Evolutionary conservation across 2,113 vertebrate genomes (phyloP).

Genomic region (Connochaetes taurinus): DNA sequence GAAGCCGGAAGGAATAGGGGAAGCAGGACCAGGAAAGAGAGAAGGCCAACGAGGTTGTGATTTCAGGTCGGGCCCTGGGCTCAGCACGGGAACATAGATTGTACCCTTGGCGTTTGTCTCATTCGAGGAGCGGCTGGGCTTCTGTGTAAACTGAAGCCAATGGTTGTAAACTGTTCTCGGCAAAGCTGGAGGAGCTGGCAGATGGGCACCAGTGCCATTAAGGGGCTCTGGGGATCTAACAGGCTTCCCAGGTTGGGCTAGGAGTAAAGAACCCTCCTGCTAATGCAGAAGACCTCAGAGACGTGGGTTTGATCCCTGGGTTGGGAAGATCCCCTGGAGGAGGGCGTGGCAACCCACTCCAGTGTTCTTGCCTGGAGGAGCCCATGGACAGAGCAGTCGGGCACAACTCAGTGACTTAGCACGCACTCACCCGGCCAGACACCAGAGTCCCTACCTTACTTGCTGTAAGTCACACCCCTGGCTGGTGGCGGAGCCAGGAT

Average conservation of each 20-base stretch:
- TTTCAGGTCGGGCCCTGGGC: not conserved
- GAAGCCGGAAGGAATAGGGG: not conserved
- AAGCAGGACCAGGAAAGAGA: not conserved
- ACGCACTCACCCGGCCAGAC: fast-evolving
- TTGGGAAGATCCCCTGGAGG: not conserved
- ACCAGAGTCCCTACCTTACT: too few relatives aligned
- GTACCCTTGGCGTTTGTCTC: fast-evolving
- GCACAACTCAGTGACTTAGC: not conserved
- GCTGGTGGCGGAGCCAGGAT: not conserved
- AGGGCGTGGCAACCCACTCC: not conserved
- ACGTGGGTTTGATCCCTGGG: not conserved
- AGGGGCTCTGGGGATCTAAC: not conserved
- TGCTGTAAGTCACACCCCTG: not conserved
- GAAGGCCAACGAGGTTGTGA: fast-evolving
- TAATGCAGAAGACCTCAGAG: not conserved
- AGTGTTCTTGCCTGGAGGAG: not conserved
- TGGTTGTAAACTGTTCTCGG: not conserved
- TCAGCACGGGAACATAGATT: fast-evolving
- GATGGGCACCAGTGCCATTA: fast-evolving
- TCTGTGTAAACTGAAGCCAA: fast-evolving
- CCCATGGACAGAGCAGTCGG: not conserved
- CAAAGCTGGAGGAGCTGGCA: not conserved
- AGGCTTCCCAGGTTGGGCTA: not conserved
- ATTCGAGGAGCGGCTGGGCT: not conserved
- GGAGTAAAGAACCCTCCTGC: not conserved